Base-by-base conservation (phyloP, 2,113 vertebrate species). In the Atlantisia rogersi region DNA sequence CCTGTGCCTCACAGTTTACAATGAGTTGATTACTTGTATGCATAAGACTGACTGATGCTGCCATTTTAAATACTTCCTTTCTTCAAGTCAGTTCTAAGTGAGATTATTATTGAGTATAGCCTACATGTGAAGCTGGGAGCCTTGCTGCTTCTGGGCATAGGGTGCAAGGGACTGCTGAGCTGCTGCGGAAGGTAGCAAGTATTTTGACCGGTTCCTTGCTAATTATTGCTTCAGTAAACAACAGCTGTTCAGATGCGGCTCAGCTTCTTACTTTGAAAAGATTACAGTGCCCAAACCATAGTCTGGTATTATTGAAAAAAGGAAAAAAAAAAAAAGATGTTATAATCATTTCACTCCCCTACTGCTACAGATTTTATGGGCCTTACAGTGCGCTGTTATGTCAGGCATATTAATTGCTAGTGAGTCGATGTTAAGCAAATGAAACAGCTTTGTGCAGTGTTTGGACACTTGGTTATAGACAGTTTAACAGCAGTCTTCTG, bases 391-490 rank as follows among this genome's bases (percentile, higher is more conserved):
- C 6, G 24, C 79, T 76, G 76, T 88, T 94, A 91, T 94, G 89
- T 91, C 75, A 71, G 63, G 94, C 92, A 96, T 95, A 94, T 93
- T 91, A 97, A 97, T 95, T 97, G 92, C 91, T 86, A 92, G 90
- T 68, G 92, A 91, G 91, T 83, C 6, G 35, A 68, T 79, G 80
- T 82, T 93, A 96, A 96, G 90, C 94, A 91, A 98, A 97, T 91
- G 93, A 96, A 96, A 94, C 83, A 82, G 95, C 94, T 95, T 93
- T 91, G 89, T 76, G 65, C 89, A 67, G 82, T 46, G 22, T 96
- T 96, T 95, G 97, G 96, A 95, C 95, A 95, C 90, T 97, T 78
- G 86, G 94, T 93, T 97, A 96, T 95, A 97, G 90, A 91, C 87
- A 81, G 94, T 96, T 96, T 94, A 97, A 95, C 95, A 97, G 94